phyloP scores from a whole-genome alignment of 2,113 vertebrate genomes.

The Cyanistes caeruleus region DNA sequence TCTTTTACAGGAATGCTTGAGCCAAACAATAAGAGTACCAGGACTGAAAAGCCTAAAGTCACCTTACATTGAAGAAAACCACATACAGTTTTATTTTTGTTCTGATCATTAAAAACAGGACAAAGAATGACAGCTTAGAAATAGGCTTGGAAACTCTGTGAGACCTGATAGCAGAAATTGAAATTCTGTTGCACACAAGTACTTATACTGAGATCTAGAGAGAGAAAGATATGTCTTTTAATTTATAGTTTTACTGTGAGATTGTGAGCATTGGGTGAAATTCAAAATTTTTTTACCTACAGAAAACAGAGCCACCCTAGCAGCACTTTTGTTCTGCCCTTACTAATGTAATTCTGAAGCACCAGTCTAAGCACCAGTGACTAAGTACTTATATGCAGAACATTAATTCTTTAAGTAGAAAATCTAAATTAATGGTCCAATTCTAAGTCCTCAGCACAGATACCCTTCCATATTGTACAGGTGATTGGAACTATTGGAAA shows the following conservation, averaged over 20 bases:
- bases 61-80: background rate
- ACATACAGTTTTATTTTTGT: background rate
- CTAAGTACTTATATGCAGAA: background rate
- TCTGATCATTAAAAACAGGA: background rate
- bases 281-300: background rate
- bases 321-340: background rate
- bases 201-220: background rate
- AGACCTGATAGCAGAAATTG: background rate
- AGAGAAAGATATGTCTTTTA: background rate
- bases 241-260: background rate
- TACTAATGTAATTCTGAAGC: background rate
- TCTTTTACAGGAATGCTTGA: background rate
- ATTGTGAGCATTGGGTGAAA: background rate
- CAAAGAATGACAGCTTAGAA: background rate
- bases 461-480: background rate
- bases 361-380: background rate
- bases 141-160: background rate
- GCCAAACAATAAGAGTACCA: background rate
- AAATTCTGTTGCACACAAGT: background rate
- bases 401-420: background rate
- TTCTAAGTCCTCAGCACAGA: background rate
- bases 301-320: background rate
- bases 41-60: background rate
- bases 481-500: background rate
- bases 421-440: slow-evolving; percentile 4